phyloP scores from a whole-genome alignment of 2,797 vertebrate genomes.

The Cuniculus paca region DNA sequence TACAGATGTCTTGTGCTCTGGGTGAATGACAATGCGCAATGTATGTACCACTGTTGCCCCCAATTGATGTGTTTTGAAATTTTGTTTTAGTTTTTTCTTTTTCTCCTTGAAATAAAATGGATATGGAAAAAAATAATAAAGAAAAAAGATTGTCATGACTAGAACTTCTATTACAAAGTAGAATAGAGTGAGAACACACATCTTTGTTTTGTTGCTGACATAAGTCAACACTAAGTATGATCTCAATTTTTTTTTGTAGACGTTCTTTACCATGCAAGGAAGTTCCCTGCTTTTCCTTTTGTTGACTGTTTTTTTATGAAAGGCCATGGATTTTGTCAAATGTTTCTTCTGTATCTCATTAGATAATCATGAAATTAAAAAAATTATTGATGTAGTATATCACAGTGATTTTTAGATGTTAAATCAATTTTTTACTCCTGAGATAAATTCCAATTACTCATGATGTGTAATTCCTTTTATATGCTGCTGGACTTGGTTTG shows the following conservation, averaged over 20 bases:
- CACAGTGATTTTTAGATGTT: neutral
- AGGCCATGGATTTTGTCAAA: neutral
- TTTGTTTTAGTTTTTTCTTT: no score
- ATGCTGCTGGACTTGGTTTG: neutral
- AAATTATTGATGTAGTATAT: neutral
- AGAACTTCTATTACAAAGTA: neutral
- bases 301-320: neutral
- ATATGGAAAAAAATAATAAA: no score
- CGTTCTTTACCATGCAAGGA: neutral
- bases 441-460: neutral
- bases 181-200: neutral
- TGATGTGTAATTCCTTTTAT: neutral
- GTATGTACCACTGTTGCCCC: no score
- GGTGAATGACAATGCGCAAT: no score
- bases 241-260: neutral
- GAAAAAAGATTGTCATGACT: neutral
- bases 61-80: no score
- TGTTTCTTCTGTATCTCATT: neutral
- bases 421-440: neutral
- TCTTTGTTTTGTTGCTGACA: neutral
- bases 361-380: neutral
- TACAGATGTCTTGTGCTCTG: no score
- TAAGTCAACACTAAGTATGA: neutral
- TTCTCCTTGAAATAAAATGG: no score
- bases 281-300: neutral